A percentile compares a stretch with the other conserved stretches of the same genome.
Evolutionary conservation across 1,140 invertebrate genomes (phyloP).

Genomic region (Megalopta genalis): DNA sequence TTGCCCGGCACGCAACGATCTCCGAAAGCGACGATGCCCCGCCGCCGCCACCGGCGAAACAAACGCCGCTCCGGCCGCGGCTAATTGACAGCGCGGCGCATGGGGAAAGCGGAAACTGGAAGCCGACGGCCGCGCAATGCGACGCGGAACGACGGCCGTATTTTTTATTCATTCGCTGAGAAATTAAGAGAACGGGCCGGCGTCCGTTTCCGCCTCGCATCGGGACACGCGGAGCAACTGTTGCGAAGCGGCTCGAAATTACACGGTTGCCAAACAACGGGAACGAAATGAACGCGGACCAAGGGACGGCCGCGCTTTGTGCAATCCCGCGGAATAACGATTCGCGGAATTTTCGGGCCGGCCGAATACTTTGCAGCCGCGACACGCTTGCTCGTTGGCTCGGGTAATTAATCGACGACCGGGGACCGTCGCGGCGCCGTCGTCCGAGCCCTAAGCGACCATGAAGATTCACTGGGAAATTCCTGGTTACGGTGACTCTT

Average conservation of each 20-base stretch:
- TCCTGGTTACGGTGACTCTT: no score
- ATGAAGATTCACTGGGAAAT: no score
- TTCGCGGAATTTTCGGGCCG: not conserved
- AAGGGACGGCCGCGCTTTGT: not conserved
- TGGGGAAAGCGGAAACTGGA: no score
- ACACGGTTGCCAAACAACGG: not conserved
- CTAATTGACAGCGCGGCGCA: no score
- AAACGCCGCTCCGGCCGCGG: no score
- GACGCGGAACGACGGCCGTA: not conserved
- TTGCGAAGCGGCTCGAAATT: slow-evolving; percentile 7
- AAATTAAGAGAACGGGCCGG: slow-evolving; percentile 6
- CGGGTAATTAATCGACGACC: not conserved
- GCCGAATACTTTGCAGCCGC: not conserved
- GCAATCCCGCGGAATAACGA: not conserved
- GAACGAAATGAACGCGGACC: not conserved
- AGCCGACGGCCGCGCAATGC: no score
- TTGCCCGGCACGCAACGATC: no score
- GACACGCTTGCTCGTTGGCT: no score
- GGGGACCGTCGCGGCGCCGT: not conserved
- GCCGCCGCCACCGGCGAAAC: no score
- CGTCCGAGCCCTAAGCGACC: no score
- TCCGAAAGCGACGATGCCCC: no score
- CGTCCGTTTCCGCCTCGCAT: not conserved
- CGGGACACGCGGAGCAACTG: not conserved
- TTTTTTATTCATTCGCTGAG: slow-evolving; percentile 2